These are phyloP conservation scores for Sus scrofa DNA, from an alignment of 2,113 vertebrate species.

Conservation along the genomic window T2T-Sscrofa CM000820.6:57385501-57386000, in stretches of 20 bases:
- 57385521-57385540: background rate
- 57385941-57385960: too few species aligned
- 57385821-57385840: background rate
- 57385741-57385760: background rate
- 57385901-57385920: too few species aligned
- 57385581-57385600: background rate
- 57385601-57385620: background rate
- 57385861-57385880: background rate
- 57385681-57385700: background rate
- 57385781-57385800: background rate
- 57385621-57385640: background rate
- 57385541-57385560: background rate
- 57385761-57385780: background rate
- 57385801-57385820: background rate
- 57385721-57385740: background rate
- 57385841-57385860: background rate
- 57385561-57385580: background rate
- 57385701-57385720: background rate
- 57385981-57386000: too few species aligned
- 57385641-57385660: background rate
- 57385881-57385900: conserved; percentile 36
- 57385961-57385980: too few species aligned
- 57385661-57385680: conserved; percentile 4
- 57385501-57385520: background rate
- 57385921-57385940: too few species aligned